Conservation (phyloP, 2,113 vertebrate species). For the Scytalopus superciliaris region DNA sequence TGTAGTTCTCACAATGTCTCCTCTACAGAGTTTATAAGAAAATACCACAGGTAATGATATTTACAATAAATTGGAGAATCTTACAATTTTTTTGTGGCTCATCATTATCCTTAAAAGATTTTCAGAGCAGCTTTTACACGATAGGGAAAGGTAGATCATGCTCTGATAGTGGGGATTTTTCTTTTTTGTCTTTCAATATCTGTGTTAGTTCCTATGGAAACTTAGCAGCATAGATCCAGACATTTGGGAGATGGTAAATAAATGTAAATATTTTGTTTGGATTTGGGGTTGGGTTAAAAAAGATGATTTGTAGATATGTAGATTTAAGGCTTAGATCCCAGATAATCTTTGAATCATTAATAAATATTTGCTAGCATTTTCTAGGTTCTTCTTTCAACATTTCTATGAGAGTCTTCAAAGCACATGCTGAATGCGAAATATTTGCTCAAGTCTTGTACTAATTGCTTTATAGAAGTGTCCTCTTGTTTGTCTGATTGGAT, state of each 20-base stretch:
- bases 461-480: not conserved
- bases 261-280: not conserved
- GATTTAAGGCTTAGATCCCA: not conserved
- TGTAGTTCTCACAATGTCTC: not conserved
- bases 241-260: not conserved
- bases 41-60: not conserved
- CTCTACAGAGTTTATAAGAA: not conserved
- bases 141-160: not conserved
- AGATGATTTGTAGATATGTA: not conserved
- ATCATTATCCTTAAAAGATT: not conserved
- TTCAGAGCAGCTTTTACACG: not conserved
- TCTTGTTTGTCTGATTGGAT: slow-evolving; percentile 41
- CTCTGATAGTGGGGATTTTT: fast-evolving
- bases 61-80: not conserved
- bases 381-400: not conserved
- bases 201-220: not conserved
- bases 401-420: not conserved
- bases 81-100: not conserved
- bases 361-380: not conserved
- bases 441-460: not conserved
- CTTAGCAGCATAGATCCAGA: not conserved
- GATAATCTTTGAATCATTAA: not conserved
- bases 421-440: not conserved
- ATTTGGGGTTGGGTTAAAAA: not conserved
- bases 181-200: too few relatives aligned